These are phyloP conservation scores for Zosterops hypoxanthus DNA, from an alignment of 2,113 vertebrate genomes.

Conservation along the genomic window DNA sequence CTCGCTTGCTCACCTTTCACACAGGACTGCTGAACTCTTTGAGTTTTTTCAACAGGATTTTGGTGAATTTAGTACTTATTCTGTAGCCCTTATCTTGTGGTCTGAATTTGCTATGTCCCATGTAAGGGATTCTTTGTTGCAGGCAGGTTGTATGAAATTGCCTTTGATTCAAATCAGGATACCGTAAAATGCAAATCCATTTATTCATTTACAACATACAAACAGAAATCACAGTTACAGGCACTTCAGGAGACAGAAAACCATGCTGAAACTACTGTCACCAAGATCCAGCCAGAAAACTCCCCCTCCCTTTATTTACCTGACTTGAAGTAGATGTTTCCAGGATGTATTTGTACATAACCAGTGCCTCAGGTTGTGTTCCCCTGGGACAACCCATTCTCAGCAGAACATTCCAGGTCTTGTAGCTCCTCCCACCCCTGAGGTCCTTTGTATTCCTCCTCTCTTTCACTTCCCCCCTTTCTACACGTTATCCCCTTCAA, in stretches of 20 bases:
- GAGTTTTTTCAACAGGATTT: not conserved
- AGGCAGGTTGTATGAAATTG: not conserved
- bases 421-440: not conserved
- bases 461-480: not conserved
- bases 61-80: not conserved
- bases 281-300: not conserved
- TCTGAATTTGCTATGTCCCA: not conserved
- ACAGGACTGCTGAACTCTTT: not conserved
- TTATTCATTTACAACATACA: not conserved
- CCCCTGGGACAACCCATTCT: accelerated
- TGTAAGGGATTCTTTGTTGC: not conserved
- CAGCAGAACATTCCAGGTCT: not conserved
- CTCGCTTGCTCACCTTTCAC: not conserved
- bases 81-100: not conserved
- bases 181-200: not conserved
- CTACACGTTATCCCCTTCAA: not conserved
- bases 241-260: not conserved
- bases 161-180: not conserved
- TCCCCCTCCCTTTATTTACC: not conserved
- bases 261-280: not conserved
- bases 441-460: not conserved
- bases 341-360: not conserved
- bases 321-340: not conserved
- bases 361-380: not conserved
- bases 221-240: not conserved